These are phyloP conservation scores for Setophaga kirtlandii DNA, from an alignment of 2,113 vertebrate species.

Conservation along the genomic window DNA sequence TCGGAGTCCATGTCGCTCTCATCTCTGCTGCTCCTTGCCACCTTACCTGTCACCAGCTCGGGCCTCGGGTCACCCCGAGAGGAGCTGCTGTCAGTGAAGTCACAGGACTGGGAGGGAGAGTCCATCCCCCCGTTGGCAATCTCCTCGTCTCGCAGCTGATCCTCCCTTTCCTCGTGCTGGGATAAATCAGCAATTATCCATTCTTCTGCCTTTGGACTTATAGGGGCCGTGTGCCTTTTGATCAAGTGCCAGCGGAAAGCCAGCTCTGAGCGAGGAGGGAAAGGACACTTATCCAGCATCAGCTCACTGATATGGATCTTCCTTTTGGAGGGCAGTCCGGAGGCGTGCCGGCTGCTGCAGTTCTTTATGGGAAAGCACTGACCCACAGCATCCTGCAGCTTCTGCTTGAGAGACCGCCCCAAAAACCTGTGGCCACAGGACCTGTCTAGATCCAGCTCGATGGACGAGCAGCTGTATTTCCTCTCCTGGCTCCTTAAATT, in stretches of 20 bases:
- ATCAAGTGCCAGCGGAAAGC: conserved; percentile 95
- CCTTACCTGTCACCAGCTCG: conserved; percentile 48
- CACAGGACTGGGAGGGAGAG: conserved; percentile 67
- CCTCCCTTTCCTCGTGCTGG: conserved; percentile 59
- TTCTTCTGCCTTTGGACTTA: conserved; percentile 70
- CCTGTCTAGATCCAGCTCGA: conserved; percentile 82
- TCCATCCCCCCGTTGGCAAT: conserved; percentile 3
- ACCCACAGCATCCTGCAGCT: conserved; percentile 93
- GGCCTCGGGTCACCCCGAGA: conserved; percentile 24
- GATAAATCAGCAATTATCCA: conserved; percentile 74
- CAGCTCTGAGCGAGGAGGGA: conserved; percentile 90
- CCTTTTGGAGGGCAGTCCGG: conserved; percentile 88
- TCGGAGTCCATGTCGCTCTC: conserved; percentile 88
- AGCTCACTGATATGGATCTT: conserved; percentile 96
- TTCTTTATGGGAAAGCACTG: conserved; percentile 93
- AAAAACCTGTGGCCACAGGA: conserved; percentile 85
- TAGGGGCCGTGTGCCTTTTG: conserved; percentile 82
- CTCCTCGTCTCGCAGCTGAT: conserved; percentile 50
- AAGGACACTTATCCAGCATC: conserved; percentile 95
- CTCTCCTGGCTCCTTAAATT: conserved; percentile 83
- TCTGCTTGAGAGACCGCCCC: conserved; percentile 90
- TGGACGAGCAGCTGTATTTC: conserved; percentile 85
- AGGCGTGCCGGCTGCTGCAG: conserved; percentile 81
- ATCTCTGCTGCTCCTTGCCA: conserved; percentile 69
- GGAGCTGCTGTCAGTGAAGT: conserved; percentile 28